Conservation (phyloP, 2,797 vertebrate species). For the Sebastes nivosus region DNA sequence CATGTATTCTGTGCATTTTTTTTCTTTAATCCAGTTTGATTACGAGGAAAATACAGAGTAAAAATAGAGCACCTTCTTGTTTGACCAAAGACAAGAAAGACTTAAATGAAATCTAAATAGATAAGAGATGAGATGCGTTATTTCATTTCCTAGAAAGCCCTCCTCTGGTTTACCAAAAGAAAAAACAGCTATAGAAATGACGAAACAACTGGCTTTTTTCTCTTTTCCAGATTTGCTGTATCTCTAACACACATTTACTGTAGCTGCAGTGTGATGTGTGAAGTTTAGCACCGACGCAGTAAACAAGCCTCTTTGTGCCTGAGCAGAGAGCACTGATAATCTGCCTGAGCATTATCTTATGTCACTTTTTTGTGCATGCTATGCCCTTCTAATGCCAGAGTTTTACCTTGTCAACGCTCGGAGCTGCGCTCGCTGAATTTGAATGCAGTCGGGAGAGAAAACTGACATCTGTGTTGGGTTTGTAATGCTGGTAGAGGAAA, state of each 20-base stretch:
- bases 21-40: background rate
- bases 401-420: slow-evolving; percentile 56
- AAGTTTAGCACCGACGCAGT: slow-evolving; percentile 32
- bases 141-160: slow-evolving; percentile 1
- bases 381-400: slow-evolving; percentile 57
- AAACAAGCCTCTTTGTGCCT: slow-evolving; percentile 50
- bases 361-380: slow-evolving; percentile 50
- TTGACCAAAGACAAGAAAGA: background rate
- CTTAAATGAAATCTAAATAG: background rate
- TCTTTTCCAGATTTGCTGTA: background rate
- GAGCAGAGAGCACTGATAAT: slow-evolving; percentile 60
- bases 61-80: background rate
- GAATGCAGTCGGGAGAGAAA: slow-evolving; percentile 42
- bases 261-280: slow-evolving; percentile 30
- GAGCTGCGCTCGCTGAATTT: slow-evolving; percentile 39
- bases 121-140: background rate
- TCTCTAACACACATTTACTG: slow-evolving; percentile 18
- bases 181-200: slow-evolving; percentile 5
- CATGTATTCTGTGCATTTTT: background rate
- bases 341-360: slow-evolving; percentile 63
- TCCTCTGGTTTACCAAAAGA: background rate
- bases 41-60: background rate
- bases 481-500: slow-evolving; percentile 61
- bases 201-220: slow-evolving; percentile 10
- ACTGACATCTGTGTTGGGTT: slow-evolving; percentile 70